Conservation (phyloP, 2,113 vertebrate species). For the Amphilophus citrinellus region DNA sequence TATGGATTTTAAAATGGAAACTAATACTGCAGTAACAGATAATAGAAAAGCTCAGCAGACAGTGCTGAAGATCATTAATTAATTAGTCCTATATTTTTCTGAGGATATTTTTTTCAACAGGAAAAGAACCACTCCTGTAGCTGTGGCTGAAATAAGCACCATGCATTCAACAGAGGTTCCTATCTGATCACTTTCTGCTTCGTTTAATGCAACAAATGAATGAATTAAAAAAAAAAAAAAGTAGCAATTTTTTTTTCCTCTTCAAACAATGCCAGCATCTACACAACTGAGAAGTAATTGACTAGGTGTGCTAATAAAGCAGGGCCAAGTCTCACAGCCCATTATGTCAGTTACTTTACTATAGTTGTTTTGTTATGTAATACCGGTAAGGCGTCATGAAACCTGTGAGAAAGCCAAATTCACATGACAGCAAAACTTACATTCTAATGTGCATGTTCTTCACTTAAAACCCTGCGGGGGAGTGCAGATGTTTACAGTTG, state of each 20-base stretch:
- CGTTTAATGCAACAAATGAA: constrained; percentile 37
- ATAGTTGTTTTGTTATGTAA: constrained; percentile 20
- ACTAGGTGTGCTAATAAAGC: constrained; percentile 15
- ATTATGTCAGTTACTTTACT: constrained; percentile 14
- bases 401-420: neutral
- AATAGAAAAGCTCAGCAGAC: neutral
- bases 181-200: constrained; percentile 36
- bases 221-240: neutral
- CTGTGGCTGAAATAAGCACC: constrained; percentile 27
- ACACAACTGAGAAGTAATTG: neutral
- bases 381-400: neutral
- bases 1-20: constrained; percentile 13
- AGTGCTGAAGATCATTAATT: constrained; percentile 15
- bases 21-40: constrained; percentile 2
- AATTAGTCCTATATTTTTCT: constrained; percentile 38
- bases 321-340: neutral
- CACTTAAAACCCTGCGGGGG: constrained; percentile 8
- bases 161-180: constrained; percentile 37
- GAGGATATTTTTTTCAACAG: neutral
- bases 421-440: neutral
- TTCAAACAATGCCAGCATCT: constrained; percentile 17
- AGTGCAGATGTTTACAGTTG: constrained; percentile 65
- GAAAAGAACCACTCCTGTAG: constrained; percentile 14
- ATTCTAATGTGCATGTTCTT: neutral
- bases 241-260: neutral